A percentile compares a stretch with the other conserved stretches of the same genome.
Conservation (phyloP, 2,888 invertebrate genomes). For the Agrilus mali region DNA sequence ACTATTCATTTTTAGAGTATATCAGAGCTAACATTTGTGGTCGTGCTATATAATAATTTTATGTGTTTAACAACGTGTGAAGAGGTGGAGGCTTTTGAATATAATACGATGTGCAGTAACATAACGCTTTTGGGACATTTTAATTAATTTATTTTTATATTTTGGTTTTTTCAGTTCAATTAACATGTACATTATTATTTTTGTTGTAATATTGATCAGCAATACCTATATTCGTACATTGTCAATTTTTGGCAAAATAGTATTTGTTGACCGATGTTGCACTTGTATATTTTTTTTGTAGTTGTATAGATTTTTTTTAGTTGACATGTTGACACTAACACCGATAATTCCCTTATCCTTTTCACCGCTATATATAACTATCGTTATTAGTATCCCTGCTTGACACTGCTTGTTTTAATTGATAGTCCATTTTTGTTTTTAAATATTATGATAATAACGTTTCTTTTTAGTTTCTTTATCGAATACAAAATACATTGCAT, state of each 20-base stretch:
- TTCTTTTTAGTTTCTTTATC: conserved; percentile 1
- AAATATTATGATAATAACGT: no score
- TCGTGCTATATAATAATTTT: no score
- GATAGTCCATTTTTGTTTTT: not conserved
- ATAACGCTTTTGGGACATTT: not conserved
- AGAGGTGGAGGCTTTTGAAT: no score
- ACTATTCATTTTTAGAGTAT: no score
- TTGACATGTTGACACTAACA: conserved; percentile 27
- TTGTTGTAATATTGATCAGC: not conserved
- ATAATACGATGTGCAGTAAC: not conserved
- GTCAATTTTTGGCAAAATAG: conserved; percentile 1
- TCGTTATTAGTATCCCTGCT: conserved; percentile 24
- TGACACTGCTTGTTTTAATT: conserved; percentile 30
- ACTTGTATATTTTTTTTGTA: conserved; percentile 6
- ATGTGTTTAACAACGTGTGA: no score
- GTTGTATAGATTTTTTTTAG: conserved; percentile 4
- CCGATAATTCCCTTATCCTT: conserved; percentile 18
- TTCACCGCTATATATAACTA: conserved; percentile 16
- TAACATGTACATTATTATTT: not conserved
- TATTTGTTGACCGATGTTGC: conserved; percentile 7
- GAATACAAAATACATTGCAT: not conserved
- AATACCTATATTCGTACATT: not conserved
- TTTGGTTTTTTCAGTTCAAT: not conserved
- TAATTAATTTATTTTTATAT: conserved; percentile 15
- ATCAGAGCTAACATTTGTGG: no score